Percentiles rank a stretch among this genome's conserved stretches.
These are phyloP conservation scores for Halcyon badia DNA, from an alignment of 2,797 vertebrate species.

Conservation along the genomic window DNA sequence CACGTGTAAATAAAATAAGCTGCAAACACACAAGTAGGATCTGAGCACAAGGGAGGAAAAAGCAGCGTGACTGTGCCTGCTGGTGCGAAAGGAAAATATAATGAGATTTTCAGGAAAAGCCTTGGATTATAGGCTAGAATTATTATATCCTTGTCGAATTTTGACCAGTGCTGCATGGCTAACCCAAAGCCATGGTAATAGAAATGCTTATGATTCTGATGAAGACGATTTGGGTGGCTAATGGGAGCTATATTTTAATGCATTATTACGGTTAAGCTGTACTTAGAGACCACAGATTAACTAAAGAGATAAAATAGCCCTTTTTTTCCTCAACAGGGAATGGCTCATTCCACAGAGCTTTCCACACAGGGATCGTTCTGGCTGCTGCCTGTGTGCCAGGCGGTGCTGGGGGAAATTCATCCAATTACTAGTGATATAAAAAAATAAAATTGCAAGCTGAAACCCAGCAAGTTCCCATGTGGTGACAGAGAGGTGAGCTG, in stretches of 20 bases:
- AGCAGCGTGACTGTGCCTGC: not conserved
- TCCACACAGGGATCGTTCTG: not conserved
- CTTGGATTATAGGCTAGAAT: not conserved
- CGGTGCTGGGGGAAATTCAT: not conserved
- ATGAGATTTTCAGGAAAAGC: not conserved
- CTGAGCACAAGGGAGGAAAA: not conserved
- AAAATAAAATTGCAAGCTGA: not conserved
- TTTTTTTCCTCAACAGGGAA: not conserved
- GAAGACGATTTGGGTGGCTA: not conserved
- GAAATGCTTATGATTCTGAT: not conserved
- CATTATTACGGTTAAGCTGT: not conserved
- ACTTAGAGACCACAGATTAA: not conserved
- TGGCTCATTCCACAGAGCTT: not conserved
- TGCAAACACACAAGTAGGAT: not conserved
- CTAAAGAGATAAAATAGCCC: not conserved
- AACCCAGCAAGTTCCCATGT: not conserved
- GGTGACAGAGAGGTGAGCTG: not conserved
- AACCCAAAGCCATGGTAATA: not conserved
- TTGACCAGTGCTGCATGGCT: not conserved
- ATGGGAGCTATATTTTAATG: not conserved
- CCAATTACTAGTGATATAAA: not conserved
- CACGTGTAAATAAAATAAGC: accelerated
- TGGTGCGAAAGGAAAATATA: not conserved
- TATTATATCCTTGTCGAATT: not conserved
- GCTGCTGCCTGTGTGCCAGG: not conserved